Base-by-base conservation (phyloP, 2,888 invertebrate genomes). In the Sphaeridia pumilis region DNA sequence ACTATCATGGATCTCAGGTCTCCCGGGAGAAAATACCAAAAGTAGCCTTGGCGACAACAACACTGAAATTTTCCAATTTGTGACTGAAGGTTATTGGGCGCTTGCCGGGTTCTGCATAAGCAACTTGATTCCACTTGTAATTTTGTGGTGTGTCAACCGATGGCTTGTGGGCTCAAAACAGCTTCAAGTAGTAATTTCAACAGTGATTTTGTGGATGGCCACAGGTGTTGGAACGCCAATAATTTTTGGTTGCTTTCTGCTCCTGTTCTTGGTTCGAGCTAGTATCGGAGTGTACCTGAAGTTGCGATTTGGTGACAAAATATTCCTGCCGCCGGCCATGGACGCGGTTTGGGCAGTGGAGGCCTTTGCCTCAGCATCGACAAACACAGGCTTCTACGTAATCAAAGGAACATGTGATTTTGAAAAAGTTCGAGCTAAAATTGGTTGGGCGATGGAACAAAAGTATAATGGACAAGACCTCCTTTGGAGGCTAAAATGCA, bases 291-390 rank as follows among this genome's bases (percentile, higher is more conserved):
- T 53, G 4, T 56, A 46, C 24, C 26, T 56, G 14, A 35, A 28
- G 22, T 2, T 42, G 2, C 22, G 46, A 2, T 46, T 45, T 22
- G 25, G 35, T 22, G 45, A 27, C 3, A 31, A 10, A 21, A 42
- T 49, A 5, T 53, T 56, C 20, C 28, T 56, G 21, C 42, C 49
- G 14, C 35, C 52, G 34, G 52, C 56, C 17, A 49, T 56, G 42
- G 64, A 64, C 41, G 47, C 58, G 2, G 58, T 60, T 26, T 64
- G 64, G 64, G 58, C 51, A 4, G 57, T 52, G 50, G 64, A 64
- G 41, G 44, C 46, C 14, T 53, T 46, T n/a, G 58, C 51, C 3
- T 55, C 55, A 3, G 48, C 57, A 4, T 60, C 60, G 5, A 43
- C 58, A 1, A 54, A 51, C 26, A 55, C 56, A n/a, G 59, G 58